Base-by-base conservation (phyloP, 2,797 vertebrate genomes). In the Pseudomugil tenellus region DNA sequence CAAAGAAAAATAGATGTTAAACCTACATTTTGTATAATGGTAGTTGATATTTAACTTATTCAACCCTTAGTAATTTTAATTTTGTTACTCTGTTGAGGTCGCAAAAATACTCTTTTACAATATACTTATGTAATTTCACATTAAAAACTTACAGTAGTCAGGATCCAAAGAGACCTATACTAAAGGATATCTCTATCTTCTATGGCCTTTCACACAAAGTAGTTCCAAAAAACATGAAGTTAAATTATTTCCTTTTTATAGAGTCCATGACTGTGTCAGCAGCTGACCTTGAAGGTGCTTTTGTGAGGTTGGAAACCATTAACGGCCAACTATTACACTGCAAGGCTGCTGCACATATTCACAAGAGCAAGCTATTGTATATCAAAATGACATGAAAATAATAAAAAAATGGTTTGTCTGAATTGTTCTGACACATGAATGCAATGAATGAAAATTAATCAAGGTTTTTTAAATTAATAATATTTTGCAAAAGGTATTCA, bases 221-320 rank as follows among this genome's bases (percentile, higher is more conserved):
- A 11, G 29, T 61, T 61, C 25, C 10, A 49, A 55, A 58, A 64
- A 12, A 7, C 34, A 26, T 37, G 28, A 43, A 41, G 23, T 69
- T 26, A 7, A 63, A 80, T 61, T 52, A 66, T 77, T 68, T 63
- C 17, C 16, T 19, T 67, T 53, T 63, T 46, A 58, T 14, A 46
- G 54, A 54, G 11, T 58, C 5, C 7, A 66, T 32, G 28, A 7
- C 29, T 31, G 19, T 43, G 49, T 58, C 35, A 39, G 29, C 26
- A 46, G 55, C n/a, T 66, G 23, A 60, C 64, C 76, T 78, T 74
- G 64, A 82, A 71, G 41, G 55, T 37, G 17, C 34, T 57, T 70
- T 46, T 61, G 13, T 25, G 28, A 58, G 17, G 23, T 1, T 1
- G 17, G 11, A 4, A 21, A 17, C 9, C 49, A 34, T 61, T 43